These are phyloP conservation scores for Phenganax subtilis DNA, from an alignment of 92 coral and sea anemone genomes.

Conservation along the genomic window DNA sequence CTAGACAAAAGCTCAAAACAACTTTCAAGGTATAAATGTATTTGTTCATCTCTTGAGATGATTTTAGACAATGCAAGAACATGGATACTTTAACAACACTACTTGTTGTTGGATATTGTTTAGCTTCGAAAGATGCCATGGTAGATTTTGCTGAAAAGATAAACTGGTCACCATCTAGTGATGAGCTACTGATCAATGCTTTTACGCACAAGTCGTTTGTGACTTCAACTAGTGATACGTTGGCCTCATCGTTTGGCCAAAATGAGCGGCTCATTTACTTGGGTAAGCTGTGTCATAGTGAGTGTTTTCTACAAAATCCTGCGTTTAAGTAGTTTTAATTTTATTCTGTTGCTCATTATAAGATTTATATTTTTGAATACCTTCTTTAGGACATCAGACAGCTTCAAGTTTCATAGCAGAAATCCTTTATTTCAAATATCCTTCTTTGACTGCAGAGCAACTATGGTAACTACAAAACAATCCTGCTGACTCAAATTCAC, in stretches of 20 bases:
- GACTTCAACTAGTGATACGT: background rate
- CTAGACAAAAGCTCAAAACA: background rate
- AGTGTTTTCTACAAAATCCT: background rate
- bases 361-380: too few relatives aligned
- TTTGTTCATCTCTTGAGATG: background rate
- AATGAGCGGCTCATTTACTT: slow-evolving; percentile 75
- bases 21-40: background rate
- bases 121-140: slow-evolving; percentile 22
- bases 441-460: slow-evolving; percentile 63
- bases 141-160: slow-evolving; percentile 30
- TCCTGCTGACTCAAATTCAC: background rate
- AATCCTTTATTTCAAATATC: slow-evolving; percentile 51
- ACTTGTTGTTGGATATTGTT: background rate
- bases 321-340: too few relatives aligned
- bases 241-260: slow-evolving; percentile 12
- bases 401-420: slow-evolving; percentile 64
- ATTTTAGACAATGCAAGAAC: background rate
- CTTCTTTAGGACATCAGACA: slow-evolving; percentile 63
- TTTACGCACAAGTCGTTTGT: slow-evolving; percentile 38
- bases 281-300: slow-evolving; percentile 45
- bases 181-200: slow-evolving; percentile 31
- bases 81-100: too few relatives aligned
- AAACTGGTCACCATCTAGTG: slow-evolving; percentile 25
- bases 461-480: slow-evolving; percentile 53
- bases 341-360: too few relatives aligned